These are phyloP conservation scores for Apeira syringaria DNA, from an alignment of 2,888 invertebrate genomes.

Conservation along the genomic window DNA sequence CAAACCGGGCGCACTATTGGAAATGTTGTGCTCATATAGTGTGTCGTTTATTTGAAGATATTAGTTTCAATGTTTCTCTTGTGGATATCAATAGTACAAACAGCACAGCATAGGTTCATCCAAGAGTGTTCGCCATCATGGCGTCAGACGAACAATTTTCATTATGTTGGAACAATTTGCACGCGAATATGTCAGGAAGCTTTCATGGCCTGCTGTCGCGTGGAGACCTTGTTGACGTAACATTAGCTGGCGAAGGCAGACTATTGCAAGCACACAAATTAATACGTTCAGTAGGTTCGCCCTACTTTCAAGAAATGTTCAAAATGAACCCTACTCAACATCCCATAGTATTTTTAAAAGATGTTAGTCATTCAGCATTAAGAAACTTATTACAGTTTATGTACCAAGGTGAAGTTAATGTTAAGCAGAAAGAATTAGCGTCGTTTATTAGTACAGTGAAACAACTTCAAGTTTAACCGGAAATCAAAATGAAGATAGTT, in stretches of 20 bases:
- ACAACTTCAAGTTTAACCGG: slow-evolving; percentile 88
- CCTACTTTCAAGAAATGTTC: slow-evolving; percentile 89
- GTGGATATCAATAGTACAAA: slow-evolving; percentile 78
- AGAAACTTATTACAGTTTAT: slow-evolving; percentile 88
- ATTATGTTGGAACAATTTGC: slow-evolving; percentile 90
- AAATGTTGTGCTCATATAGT: slow-evolving; percentile 58
- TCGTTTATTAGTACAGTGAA: slow-evolving; percentile 89
- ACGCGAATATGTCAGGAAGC: slow-evolving; percentile 88
- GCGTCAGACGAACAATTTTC: slow-evolving; percentile 90
- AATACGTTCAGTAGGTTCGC: slow-evolving; percentile 89
- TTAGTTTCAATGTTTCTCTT: slow-evolving; percentile 74
- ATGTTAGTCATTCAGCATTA: slow-evolving; percentile 87
- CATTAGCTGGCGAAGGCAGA: slow-evolving; percentile 88
- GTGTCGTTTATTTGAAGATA: slow-evolving; percentile 51
- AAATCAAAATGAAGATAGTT: slow-evolving; percentile 84
- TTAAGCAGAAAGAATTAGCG: slow-evolving; percentile 88
- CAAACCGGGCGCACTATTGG: slow-evolving; percentile 67
- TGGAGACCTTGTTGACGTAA: slow-evolving; percentile 88
- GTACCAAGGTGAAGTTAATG: slow-evolving; percentile 89
- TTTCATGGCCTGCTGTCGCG: slow-evolving; percentile 88
- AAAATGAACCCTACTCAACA: slow-evolving; percentile 87
- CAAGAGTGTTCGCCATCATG: slow-evolving; percentile 82
- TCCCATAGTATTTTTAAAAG: slow-evolving; percentile 88
- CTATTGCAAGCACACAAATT: slow-evolving; percentile 88
- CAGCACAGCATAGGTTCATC: slow-evolving; percentile 76